Evolutionary conservation across 1,140 invertebrate genomes (phyloP), one percentile per base, ranked within the genome.

Genomic region (Drosophila tsacasi): DNA sequence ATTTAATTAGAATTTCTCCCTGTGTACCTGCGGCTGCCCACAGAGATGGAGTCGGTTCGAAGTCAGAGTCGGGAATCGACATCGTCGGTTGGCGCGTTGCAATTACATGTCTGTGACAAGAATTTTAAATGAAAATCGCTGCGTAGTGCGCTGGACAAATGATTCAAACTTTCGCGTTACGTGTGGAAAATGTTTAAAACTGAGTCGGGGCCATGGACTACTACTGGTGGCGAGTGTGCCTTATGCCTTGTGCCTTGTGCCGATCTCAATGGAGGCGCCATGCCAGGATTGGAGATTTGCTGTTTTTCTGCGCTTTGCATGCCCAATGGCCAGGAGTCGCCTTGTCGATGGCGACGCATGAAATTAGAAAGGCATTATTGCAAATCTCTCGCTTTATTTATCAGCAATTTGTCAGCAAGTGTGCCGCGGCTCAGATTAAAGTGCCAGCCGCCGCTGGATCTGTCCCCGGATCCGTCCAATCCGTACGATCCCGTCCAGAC

Each of bases 81-180:
- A 61, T 59, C 63, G 60, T 46, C 52, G 75, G 75, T 55, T 76
- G 74, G 73, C 73, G 74, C 73, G 74, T 77, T 77, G 74, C 75
- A 75, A 75, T 91, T 91, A 91, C 86, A 91, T 82, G 89, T 92
- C 79, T 91, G 90, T 92, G 89, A 91, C 89, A 92, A 92, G 89
- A 91, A 91, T 91, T 86, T 85, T 77, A 92, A 91, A 92, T 92
- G 90, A 91, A 83, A 79, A 80, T 76, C 67, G 69, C 61, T 64
- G 68, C 66, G 46, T 79, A 78, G 85, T 78, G 60, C 61, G 67
- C 57, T 76, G 84, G 84, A 91, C 86, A 91, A 91, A 91, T 91
- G 87, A 91, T 91, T 89, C 81, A 90, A 89, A 90, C 90, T 91
- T 92, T 85, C 84, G 79, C 76, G 74, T 81, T 85, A 92, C 89